A percentile compares a stretch with the other conserved stretches of the same genome.
phyloP scores from a whole-genome alignment of 1,140 invertebrate species.

The Orchestia grillus region DNA sequence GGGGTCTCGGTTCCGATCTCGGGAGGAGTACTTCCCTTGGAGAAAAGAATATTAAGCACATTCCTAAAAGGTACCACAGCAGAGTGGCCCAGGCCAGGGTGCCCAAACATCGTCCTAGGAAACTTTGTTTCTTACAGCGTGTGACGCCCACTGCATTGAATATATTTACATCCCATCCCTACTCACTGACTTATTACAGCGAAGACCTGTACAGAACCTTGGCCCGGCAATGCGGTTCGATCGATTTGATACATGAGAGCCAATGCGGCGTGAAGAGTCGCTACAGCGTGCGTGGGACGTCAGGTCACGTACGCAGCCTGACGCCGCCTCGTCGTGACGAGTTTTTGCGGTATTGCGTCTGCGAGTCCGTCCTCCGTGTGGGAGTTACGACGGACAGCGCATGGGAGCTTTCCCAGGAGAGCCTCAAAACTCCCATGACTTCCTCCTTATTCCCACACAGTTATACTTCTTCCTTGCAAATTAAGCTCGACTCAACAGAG shows the following conservation, averaged over 20 bases:
- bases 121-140: too few species aligned
- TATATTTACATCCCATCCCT: too few species aligned
- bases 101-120: too few species aligned
- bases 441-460: conserved; percentile 39
- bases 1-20: too few species aligned
- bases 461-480: conserved; percentile 34
- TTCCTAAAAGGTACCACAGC: too few species aligned
- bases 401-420: conserved; percentile 27
- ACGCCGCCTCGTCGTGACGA: background rate
- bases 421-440: conserved; percentile 48
- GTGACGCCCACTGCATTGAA: too few species aligned
- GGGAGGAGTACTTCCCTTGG: too few species aligned
- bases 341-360: conserved; percentile 11
- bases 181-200: too few species aligned
- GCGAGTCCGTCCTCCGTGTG: background rate
- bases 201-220: too few species aligned
- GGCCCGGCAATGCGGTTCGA: background rate
- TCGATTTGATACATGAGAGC: background rate
- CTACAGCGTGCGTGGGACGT: background rate
- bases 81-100: too few species aligned
- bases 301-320: background rate
- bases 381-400: conserved; percentile 32
- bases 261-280: background rate
- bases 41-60: too few species aligned
- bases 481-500: background rate